phyloP scores from a whole-genome alignment of 2,797 vertebrate genomes.

The Anabacerthia variegaticeps region DNA sequence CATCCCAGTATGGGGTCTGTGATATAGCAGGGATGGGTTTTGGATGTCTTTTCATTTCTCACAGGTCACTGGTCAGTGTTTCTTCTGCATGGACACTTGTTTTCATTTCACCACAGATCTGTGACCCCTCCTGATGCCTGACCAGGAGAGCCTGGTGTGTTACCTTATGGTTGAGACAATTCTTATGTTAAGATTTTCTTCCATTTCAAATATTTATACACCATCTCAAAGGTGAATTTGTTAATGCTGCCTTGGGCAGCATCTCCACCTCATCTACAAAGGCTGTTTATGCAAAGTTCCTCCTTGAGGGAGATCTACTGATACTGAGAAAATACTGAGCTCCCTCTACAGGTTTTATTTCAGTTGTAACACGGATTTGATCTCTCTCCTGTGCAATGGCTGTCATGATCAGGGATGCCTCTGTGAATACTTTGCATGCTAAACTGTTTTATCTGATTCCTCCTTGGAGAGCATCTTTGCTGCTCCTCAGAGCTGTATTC shows the following conservation, averaged over 20 bases:
- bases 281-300: background rate
- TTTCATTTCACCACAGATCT: background rate
- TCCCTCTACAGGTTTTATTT: slow-evolving; percentile 5
- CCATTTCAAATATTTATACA: slow-evolving; percentile 28
- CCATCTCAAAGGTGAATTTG: background rate
- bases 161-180: background rate
- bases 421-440: background rate
- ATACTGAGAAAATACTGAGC: background rate
- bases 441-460: slow-evolving; percentile 16
- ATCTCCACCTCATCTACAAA: background rate
- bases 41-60: background rate
- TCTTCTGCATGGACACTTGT: background rate
- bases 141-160: background rate
- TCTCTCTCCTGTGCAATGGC: slow-evolving; percentile 7
- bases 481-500: background rate
- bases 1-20: background rate
- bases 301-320: background rate
- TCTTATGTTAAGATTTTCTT: background rate
- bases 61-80: rapidly evolving
- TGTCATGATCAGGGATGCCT: background rate
- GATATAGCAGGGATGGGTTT: background rate
- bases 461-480: background rate
- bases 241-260: background rate
- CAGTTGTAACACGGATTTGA: background rate
- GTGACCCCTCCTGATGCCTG: background rate